Base-by-base conservation (phyloP, 2,888 invertebrate genomes). In the Rhogogaster chlorosoma region DNA sequence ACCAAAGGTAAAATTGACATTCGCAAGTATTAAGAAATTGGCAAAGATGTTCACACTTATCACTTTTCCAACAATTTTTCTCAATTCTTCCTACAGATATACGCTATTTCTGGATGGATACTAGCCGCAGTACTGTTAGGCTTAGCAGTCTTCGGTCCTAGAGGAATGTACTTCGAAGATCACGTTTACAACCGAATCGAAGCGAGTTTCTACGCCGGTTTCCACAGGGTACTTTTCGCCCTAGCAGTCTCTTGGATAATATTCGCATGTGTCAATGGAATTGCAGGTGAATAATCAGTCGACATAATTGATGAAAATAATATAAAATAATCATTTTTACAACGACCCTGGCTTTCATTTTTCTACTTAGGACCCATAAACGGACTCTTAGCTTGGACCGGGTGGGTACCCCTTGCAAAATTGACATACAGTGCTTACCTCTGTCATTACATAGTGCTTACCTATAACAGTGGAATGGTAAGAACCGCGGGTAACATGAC, bases 181-280 rank as follows among this genome's bases (percentile, higher is more conserved):
- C 86, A 91, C 71, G 83, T 67, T 0, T 92, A 93, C 86, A 84
- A 90, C 45, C 87, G 84, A 15, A 5, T 89, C 4, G 92, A 92
- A 83, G 90, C 93, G 0, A 91, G 92, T 10, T 89, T 92, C 26
- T 93, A 93, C 85, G 92, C 92, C 0, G 92, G 92, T 9, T 87
- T 93, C 0, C 91, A 93, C 49, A 89, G 93, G n/a, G 89, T 90
- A 5, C 89, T 87, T 0, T 93, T 93, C 85, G 89, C 89, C 2
- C 38, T 93, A 0, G 88, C 90, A 15, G 70, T 93, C 1, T 88
- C 89, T 2, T 93, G 93, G 93, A 89, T 93, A 15, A 88, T 93
- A 32, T 94, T 96, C 78, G 95, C 95, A 0, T 96, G 96, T 88
- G 93, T 94, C 42, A 96, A 96, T 18, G 96, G 96, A 71, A 96